Evolutionary conservation across 1,140 invertebrate genomes (phyloP).

Genomic region (Trinorchestia longiramus): DNA sequence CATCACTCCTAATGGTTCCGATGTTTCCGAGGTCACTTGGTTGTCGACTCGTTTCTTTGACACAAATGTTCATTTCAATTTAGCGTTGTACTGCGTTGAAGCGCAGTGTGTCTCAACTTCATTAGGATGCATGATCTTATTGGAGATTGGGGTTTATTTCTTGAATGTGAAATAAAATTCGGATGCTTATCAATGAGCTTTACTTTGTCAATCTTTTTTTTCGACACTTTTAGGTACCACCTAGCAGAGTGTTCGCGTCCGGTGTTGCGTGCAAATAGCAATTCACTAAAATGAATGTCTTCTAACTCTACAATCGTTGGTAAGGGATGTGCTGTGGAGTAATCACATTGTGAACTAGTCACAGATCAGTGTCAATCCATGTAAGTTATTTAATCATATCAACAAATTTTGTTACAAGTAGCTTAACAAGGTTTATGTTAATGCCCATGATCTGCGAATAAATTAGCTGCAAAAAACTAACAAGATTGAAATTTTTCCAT

Average conservation of each 20-base stretch:
- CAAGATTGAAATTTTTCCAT: too few relatives aligned
- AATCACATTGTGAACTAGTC: background rate
- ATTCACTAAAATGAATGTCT: background rate
- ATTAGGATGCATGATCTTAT: background rate
- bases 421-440: too few relatives aligned
- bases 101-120: background rate
- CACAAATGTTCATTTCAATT: background rate
- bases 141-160: background rate
- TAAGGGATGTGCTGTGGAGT: background rate
- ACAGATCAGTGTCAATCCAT: background rate
- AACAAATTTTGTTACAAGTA: background rate
- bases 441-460: too few relatives aligned
- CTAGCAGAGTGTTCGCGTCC: background rate
- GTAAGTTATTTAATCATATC: background rate
- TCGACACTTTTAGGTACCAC: too few relatives aligned
- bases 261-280: background rate
- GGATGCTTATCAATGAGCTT: background rate
- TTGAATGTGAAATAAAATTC: background rate
- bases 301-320: background rate
- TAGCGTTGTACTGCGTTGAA: background rate
- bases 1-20: background rate
- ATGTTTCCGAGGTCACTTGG: background rate
- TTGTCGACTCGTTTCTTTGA: background rate
- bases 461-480: too few relatives aligned
- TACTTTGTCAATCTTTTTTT: background rate